Base-by-base conservation (phyloP, 2,797 vertebrate genomes). In the Xenops minutus region DNA sequence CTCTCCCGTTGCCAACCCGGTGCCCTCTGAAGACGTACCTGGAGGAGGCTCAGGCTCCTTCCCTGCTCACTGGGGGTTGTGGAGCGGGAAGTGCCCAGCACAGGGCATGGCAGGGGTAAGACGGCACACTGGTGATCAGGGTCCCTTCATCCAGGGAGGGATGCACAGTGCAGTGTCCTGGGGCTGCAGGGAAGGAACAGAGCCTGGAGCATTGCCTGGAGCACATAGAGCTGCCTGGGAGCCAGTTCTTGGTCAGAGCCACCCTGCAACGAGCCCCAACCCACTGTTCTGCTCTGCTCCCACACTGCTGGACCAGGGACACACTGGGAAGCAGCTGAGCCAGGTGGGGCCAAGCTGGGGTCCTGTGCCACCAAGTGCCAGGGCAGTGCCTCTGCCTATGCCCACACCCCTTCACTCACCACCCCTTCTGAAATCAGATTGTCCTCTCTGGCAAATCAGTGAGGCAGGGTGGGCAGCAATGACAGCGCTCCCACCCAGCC, bases 241-340 rank as follows among this genome's bases (percentile, higher is more conserved):
- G 24, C 73, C 68, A 0, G 0, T 34, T 9, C n/a, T 56, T 32
- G 32, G 34, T 29, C 3, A 2, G 44, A 34, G 13, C 27, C 55
- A 64, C 32, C 41, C 59, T 2, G 0, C 17, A 72, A 22, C 4
- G 2, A 88, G 20, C 34, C 49, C 71, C 0, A 0, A 15, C 3
- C 23, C 5, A 1, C 41, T 2, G 1, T 32, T 5, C 1, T 5
- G 16, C 34, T 5, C 1, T 5, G 16, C 59, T 36, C 51, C 59
- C 58, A 34, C 17, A 2, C 51, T 32, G 27, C 34, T 26, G 71
- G 22, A 19, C 12, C 2, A 1, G 69, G 83, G 67, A 30, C 0
- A 0, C 75, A 30, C 4, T 0, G 0, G 29, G 43, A 41, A 59
- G 7, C 0, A 5, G n/a, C 55, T 68, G 68, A 85, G 63, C 46